phyloP scores from a whole-genome alignment of 2,888 invertebrate species.

The Andrena camellia region DNA sequence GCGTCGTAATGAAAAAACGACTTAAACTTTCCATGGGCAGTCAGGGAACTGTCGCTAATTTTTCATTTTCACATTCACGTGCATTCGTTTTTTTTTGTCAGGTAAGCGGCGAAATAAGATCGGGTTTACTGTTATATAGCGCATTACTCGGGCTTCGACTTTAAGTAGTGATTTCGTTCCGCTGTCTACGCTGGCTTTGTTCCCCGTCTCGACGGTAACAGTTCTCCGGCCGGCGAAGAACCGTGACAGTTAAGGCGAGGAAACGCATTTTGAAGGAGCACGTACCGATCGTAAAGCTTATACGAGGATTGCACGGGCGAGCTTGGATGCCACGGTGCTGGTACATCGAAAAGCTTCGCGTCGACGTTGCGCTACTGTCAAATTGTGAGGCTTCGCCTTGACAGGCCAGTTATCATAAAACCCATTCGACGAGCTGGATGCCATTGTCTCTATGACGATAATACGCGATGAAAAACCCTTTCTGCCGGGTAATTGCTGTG shows the following conservation, averaged over 20 bases:
- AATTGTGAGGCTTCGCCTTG: constrained; percentile 22
- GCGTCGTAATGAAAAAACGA: too few species aligned
- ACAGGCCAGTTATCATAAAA: background rate
- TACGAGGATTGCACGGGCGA: constrained; percentile 50
- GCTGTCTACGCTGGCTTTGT: constrained; percentile 30
- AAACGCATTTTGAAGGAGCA: constrained; percentile 56
- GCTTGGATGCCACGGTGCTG: constrained; percentile 19
- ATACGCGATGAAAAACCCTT: background rate
- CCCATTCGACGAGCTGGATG: background rate
- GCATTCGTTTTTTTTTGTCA: too few species aligned
- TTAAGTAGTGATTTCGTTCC: constrained; percentile 54
- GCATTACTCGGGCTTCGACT: constrained; percentile 40
- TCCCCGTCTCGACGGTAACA: constrained; percentile 37
- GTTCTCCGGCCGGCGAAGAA: constrained; percentile 35
- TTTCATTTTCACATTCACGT: background rate
- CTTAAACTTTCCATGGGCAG: too few species aligned
- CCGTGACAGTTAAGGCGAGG: constrained; percentile 41
- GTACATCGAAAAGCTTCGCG: constrained; percentile 36
- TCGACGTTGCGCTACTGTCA: constrained; percentile 32
- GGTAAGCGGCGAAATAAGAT: background rate
- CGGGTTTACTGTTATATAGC: constrained; percentile 4
- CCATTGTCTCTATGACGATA: background rate
- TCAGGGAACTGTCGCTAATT: background rate
- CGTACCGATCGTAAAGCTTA: constrained; percentile 63
- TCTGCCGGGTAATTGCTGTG: background rate